Base-by-base conservation (phyloP, 2,888 invertebrate genomes). In the Ophion obscuratus region DNA sequence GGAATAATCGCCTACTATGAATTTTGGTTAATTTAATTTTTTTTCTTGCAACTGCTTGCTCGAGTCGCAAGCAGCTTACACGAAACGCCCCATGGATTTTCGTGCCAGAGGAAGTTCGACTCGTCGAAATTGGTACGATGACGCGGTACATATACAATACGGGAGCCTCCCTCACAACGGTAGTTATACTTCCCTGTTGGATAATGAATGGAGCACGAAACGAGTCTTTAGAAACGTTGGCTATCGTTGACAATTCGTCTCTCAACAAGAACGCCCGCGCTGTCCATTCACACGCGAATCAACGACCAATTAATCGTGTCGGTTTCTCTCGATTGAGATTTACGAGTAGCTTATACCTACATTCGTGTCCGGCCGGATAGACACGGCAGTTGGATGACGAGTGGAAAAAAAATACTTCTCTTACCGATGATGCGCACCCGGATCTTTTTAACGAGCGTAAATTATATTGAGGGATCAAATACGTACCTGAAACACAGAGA, bases 401-500 rank as follows among this genome's bases (percentile, higher is more conserved):
- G 61, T 47, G 36, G 78, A 79, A 40, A 66, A 53, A 70, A 64
- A 47, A 76, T 81, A 71, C 27, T 81, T 47, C 27, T 80, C 82
- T 82, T 78, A 82, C 74, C 81, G n/a, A 24, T 67, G 31, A 61
- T n/a, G 59, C 68, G 73, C 83, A 86, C 83, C 68, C 53, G 84
- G 75, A 59, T 57, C 36, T 59, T 64, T 76, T 71, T 20, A 70
- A 59, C 3, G 14, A 11, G 36, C 53, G 24, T 61, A 17, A 31
- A 40, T 61, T 64, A 74, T 77, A 81, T 70, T n/a, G 73, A 57
- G 14, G 61, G 27, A 83, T 61, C 64, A 40, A 83, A 90, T 92
- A 91, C 92, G 89, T 92, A 92, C 92, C 91, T 92, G 91, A 80
- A 92, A 91, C 90, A 90, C 68, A 89, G 77, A 88, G 77, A 83